phyloP scores from a whole-genome alignment of 2,797 vertebrate species.

The Helostoma temminkii region DNA sequence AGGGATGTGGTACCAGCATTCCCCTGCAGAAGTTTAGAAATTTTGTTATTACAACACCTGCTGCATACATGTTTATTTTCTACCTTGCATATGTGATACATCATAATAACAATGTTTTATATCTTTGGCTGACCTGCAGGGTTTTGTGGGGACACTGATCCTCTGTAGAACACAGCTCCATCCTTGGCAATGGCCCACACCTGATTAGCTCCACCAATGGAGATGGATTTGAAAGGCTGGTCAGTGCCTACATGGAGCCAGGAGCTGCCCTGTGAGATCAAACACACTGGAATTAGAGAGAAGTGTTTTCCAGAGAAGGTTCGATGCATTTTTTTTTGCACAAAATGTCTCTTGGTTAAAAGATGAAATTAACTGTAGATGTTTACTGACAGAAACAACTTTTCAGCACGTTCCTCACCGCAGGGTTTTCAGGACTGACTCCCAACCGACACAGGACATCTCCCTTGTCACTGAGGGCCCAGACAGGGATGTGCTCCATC shows the following conservation, averaged over 20 bases:
- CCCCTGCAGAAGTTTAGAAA: conserved; percentile 78
- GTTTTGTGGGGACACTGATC: conserved; percentile 91
- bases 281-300: background rate
- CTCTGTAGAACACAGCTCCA: conserved; percentile 94
- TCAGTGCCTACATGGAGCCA: conserved; percentile 98
- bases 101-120: background rate
- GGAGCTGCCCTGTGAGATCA: conserved; percentile 87
- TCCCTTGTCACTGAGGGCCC: conserved; percentile 96
- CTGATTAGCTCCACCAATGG: conserved; percentile 92
- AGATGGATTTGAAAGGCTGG: conserved; percentile 95
- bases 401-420: conserved; percentile 80
- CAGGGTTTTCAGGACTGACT: conserved; percentile 87
- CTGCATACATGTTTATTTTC: background rate
- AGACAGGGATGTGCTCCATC: conserved; percentile 88
- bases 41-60: background rate
- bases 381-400: background rate
- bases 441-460: conserved; percentile 95
- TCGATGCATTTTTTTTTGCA: background rate
- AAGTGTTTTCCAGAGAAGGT: background rate
- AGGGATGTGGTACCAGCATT: conserved; percentile 97
- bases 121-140: conserved; percentile 82
- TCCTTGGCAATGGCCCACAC: conserved; percentile 97
- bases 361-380: background rate
- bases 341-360: background rate
- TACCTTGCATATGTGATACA: background rate